Evolutionary conservation across 2,113 vertebrate species (phyloP).

Genomic region (Apeltes quadracus): DNA sequence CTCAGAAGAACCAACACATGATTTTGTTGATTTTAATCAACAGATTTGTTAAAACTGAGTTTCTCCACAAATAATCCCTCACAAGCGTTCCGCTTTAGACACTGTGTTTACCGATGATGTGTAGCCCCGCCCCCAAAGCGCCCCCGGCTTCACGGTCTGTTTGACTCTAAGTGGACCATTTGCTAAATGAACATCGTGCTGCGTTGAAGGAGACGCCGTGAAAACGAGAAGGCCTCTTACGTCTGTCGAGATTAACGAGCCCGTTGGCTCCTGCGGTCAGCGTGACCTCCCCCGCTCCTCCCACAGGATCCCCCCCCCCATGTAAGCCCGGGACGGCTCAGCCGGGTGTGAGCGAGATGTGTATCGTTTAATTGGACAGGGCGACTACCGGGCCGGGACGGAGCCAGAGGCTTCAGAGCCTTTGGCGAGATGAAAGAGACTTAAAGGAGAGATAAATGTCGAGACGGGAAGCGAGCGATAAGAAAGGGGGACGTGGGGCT

Average conservation of each 20-base stretch:
- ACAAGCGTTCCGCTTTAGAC: no score
- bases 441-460: conserved; percentile 20
- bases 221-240: conserved; percentile 6
- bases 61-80: no score
- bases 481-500: conserved; percentile 8
- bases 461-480: conserved; percentile 10
- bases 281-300: conserved; percentile 32
- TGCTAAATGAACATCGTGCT: no score
- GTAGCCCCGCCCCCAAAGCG: no score
- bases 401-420: conserved; percentile 47
- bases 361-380: conserved; percentile 74
- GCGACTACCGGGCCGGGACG: conserved; percentile 69
- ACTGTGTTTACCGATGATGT: no score
- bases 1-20: no score
- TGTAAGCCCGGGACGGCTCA: conserved; percentile 55
- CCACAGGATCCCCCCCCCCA: conserved; percentile 55
- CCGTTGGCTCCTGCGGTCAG: conserved; percentile 30
- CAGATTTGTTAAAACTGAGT: no score
- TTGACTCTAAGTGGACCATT: no score
- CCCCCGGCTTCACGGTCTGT: no score
- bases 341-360: conserved; percentile 64
- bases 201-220: neutral
- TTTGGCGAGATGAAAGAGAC: conserved; percentile 52
- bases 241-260: conserved; percentile 13
- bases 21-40: no score